Percentiles rank a stretch among this genome's conserved stretches.
Evolutionary conservation across 2,888 invertebrate genomes (phyloP).

Genomic region (Ephialtes manifestator): DNA sequence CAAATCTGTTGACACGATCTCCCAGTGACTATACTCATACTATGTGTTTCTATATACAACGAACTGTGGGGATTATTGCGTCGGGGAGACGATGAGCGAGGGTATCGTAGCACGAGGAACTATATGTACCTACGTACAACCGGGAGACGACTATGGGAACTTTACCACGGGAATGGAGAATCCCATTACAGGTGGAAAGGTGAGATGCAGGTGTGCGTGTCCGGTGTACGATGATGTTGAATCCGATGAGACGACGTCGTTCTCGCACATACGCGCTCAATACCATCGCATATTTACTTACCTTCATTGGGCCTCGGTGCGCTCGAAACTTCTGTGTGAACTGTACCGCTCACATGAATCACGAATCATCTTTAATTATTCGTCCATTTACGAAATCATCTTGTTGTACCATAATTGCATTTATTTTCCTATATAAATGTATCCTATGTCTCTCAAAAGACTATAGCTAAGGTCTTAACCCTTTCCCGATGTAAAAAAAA

Average conservation of each 20-base stretch:
- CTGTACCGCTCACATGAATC: conserved; percentile 80
- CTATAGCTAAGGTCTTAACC: not conserved
- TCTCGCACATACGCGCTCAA: conserved; percentile 34
- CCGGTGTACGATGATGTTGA: conserved; percentile 36
- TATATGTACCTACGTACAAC: conserved; percentile 64
- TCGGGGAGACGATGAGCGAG: conserved; percentile 67
- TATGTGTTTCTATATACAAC: not conserved
- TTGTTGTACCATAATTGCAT: not conserved
- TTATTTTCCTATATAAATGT: not conserved
- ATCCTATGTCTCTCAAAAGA: not conserved
- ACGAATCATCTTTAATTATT: conserved; percentile 79
- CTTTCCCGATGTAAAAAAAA: not conserved
- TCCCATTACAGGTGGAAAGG: conserved; percentile 76
- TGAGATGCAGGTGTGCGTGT: conserved; percentile 47
- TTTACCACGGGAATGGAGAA: conserved; percentile 83
- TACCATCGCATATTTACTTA: conserved; percentile 50
- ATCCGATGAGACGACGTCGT: conserved; percentile 44
- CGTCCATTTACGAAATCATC: conserved; percentile 78
- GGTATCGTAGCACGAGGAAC: conserved; percentile 74
- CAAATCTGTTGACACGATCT: conserved; percentile 80
- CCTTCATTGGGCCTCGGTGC: conserved; percentile 77
- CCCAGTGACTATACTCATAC: conserved; percentile 17
- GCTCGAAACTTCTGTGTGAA: conserved; percentile 78
- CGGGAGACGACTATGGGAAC: conserved; percentile 77
- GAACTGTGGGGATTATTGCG: conserved; percentile 34